phyloP scores from a whole-genome alignment of 2,113 vertebrate species.

The Muntiacus reevesi region DNA sequence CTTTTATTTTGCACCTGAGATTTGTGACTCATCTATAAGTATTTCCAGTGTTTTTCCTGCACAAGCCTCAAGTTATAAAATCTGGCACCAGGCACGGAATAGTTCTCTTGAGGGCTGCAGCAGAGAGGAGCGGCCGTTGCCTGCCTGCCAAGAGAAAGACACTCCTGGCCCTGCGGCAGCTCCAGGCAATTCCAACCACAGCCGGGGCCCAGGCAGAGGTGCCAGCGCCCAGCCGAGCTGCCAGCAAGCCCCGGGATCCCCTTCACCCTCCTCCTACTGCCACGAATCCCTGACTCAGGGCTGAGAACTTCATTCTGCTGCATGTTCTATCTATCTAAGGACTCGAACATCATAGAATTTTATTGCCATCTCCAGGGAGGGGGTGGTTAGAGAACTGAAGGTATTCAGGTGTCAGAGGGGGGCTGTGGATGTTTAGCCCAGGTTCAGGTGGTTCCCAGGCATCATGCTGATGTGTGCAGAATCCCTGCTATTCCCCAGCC shows the following conservation, averaged over 20 bases:
- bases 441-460: neutral
- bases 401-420: neutral
- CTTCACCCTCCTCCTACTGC: neutral
- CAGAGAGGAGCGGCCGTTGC: neutral
- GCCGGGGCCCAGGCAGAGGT: neutral
- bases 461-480: neutral
- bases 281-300: neutral
- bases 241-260: neutral
- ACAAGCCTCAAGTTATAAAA: neutral
- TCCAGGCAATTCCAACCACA: neutral
- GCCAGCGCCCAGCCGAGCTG: too few relatives aligned
- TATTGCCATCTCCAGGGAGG: neutral
- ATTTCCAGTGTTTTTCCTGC: neutral
- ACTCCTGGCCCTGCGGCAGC: neutral
- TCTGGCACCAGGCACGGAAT: neutral
- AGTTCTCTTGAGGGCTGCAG: neutral
- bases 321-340: neutral
- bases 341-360: neutral
- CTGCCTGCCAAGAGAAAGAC: constrained; percentile 2
- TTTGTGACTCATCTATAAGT: neutral
- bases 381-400: neutral
- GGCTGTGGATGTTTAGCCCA: neutral
- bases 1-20: constrained; percentile 21
- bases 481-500: neutral
- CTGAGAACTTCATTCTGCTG: neutral